Evolutionary conservation across 2,888 invertebrate species (phyloP), one percentile per base, ranked within the genome.

Genomic region (Kryphioiulus occultus): DNA sequence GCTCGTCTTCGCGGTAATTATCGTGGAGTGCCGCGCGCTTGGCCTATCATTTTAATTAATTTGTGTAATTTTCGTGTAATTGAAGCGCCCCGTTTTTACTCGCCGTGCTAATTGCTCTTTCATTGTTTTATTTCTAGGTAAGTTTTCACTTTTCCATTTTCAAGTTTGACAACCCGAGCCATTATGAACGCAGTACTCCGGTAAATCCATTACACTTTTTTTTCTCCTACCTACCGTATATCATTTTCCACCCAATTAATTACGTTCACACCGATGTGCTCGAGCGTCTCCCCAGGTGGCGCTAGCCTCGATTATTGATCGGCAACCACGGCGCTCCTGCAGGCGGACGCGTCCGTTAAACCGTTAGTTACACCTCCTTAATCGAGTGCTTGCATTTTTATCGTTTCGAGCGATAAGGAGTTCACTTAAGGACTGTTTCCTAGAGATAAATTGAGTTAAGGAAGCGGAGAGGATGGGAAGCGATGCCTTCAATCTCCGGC

Each of bases 61-160:
- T 30, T 78, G 15, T 30, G 78, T 78, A 78, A 68, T 26, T 78
- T 78, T 30, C 26, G 15, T 30, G 78, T 78, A 78, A 68, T 26
- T 78, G 78, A 10, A 78, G 5, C 26, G 26, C 26, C 30, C 30
- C 78, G 26, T 12, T 78, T 17, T 59, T 15, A 12, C 15, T 12
- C 44, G 1, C 7, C 44, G 44, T 44, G 22, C 78, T 78, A 78
- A 78, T 78, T 30, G 78, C 26, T 30, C 26, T 30, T 78, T 78
- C 30, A 30, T 78, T 78, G 26, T 78, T 68, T 68, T 26, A 10
- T 68, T 30, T 78, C 5, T 78, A 78, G 78, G 78, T 78, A 78
- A 78, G 78, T 78, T 78, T 78, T 78, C 78, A 78, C 78, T 78
- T 78, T 78, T 78, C 78, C 78, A 78, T 78, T 78, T 78, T 78